Evolutionary conservation across 2,797 vertebrate species (phyloP), one percentile per base, ranked within the genome.

Genomic region (Setipinna tenuifilis): DNA sequence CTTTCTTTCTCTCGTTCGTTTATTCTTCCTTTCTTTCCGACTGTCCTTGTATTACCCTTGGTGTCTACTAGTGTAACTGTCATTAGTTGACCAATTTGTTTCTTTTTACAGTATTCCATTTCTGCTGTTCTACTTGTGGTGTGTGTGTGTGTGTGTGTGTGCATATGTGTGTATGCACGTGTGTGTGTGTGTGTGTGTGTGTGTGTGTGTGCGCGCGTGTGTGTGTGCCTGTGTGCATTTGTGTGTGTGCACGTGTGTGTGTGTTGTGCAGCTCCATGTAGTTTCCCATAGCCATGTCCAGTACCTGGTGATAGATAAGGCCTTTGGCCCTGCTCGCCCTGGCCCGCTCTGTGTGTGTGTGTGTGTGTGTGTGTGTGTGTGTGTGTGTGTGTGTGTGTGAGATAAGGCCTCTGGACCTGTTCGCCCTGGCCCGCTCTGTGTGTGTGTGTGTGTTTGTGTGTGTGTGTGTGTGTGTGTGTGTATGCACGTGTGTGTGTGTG

Each of bases 101-200:
- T 68, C 58, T 59, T 2, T 68, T 68, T 68, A 28, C 25, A 9
- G 62, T 12, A 2, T 28, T 28, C 23, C 12, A 68, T 68, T 9
- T 68, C 62, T 68, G 62, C 23, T 14, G 28, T 68, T 61, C 59
- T 41, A 41, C 35, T 41, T 41, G 2, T 41, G 35, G 50, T 54
- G 50, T 9, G 2, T 54, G 50, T 9, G 68, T 75, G 68, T 75
- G 78, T 81, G 78, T 81, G 23, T 81, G 78, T 21, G 41, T 82
- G 44, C 12, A 17, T 82, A 46, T 28, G 31, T 81, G 31, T 81
- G 78, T 81, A 25, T 81, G 78, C 31, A 25, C 31, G 31, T 81
- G 31, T 81, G 31, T 81, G 31, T 80, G 25, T 80, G 25, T 80
- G 25, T 80, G 25, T 80, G 25, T 82, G 21, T 82, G 21, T 82